Percentiles rank a stretch among this genome's conserved stretches.
phyloP scores from a whole-genome alignment of 1,140 invertebrate genomes.

The Drosophila arizonae region DNA sequence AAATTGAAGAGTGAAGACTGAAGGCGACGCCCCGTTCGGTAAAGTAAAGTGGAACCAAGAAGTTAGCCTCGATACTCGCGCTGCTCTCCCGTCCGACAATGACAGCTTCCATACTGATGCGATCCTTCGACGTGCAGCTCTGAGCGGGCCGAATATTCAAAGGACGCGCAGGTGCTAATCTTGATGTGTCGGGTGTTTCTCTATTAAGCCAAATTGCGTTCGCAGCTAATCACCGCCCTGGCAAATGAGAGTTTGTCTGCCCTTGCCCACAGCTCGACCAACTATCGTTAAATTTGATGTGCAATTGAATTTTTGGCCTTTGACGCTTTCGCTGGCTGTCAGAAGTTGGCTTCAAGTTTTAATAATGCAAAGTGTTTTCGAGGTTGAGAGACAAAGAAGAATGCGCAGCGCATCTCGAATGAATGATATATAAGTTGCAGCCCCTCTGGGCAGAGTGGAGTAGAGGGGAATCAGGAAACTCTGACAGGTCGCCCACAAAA shows the following conservation, averaged over 20 bases:
- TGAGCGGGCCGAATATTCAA: conserved; percentile 1
- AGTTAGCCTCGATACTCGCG: conserved; percentile 57
- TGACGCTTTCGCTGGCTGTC: conserved; percentile 13
- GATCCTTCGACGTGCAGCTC: conserved; percentile 3
- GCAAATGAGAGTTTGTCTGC: not conserved
- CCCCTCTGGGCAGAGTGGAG: too few relatives aligned
- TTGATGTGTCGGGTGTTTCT: conserved; percentile 32
- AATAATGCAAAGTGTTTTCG: not conserved
- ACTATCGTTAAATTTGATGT: conserved; percentile 59
- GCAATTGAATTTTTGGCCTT: conserved; percentile 56
- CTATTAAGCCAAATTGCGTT: not conserved
- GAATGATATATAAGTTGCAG: too few relatives aligned
- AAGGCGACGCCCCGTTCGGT: not conserved
- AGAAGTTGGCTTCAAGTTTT: conserved; percentile 11
- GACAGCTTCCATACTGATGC: conserved; percentile 42
- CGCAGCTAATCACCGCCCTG: conserved; percentile 9
- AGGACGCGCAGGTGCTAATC: conserved; percentile 32
- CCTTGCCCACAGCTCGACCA: not conserved
- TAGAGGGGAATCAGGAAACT: too few relatives aligned
- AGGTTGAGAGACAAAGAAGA: too few relatives aligned
- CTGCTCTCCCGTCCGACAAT: conserved; percentile 42
- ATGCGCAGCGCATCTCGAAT: too few relatives aligned
- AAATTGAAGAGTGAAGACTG: not conserved
- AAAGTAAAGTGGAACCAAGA: not conserved
- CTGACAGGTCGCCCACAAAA: not conserved